Base-by-base conservation (phyloP, 2,888 invertebrate species). In the Metallyticus violacea region DNA sequence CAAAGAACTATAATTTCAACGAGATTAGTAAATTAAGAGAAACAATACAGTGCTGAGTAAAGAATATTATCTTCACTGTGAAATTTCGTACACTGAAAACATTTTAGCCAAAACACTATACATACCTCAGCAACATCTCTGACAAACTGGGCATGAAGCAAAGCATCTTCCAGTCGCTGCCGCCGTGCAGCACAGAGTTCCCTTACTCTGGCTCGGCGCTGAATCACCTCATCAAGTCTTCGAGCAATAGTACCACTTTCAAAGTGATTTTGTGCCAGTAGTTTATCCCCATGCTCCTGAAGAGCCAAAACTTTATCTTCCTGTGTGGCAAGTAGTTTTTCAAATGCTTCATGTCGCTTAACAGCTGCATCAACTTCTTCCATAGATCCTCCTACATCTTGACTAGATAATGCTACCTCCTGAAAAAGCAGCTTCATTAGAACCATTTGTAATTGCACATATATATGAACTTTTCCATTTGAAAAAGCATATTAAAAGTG, bases 341-440 rank as follows among this genome's bases (percentile, higher is more conserved):
- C 98, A 91, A 99, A 99, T 2, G 97, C 98, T 89, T 98, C 98
- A 89, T 99, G 98, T 90, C 98, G 98, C 92, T 97, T 98, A 29
- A 97, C 94, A 90, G 97, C 95, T 79, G 96, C 96, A 89, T 97
- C 96, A 0, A 99, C 98, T 91, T 97, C 97, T 90, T 99, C 98
- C 77, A 93, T 91, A 5, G 91, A 90, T 4, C 89, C 89, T 22
- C 91, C 91, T 29, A 90, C 88, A 85, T 91, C 91, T 28, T 89
- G 89, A 81, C 90, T 90, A 7, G 89, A 88, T 62, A 92, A 88
- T 27, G 91, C 90, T 26, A 90, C 90, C 90, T 91, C 76, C 22
- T 27, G 15, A 26, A 79, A 27, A 1, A n/a, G n/a, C n/a, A n/a
- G n/a, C 2, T 77, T 2, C 77, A 77, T 77, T 3, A 77, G 1